Base-by-base conservation (phyloP, 1,140 invertebrate species). In the Sesamia nonagrioides region DNA sequence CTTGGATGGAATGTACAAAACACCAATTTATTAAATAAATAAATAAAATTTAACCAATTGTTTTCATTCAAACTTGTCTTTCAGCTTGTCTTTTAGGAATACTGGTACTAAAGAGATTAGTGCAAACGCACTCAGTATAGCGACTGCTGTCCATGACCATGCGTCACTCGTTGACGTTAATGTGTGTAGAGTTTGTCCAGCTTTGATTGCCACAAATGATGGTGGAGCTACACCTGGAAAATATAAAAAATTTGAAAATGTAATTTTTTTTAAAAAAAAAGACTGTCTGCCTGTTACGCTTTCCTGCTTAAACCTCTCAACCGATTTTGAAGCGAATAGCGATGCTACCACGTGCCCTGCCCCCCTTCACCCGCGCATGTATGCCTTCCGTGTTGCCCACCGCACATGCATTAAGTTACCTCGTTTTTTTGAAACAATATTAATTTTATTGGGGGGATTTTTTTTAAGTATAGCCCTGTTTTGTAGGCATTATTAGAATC, bases 181-280 rank as follows among this genome's bases (percentile, higher is more conserved):
- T 79, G 98, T 97, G 82, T 99, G 98, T 18, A 99, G 95, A 0
- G 99, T 99, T 88, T 98, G 98, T 18, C 99, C 99, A 52, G 99
- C 98, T 95, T 99, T 98, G 85, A 99, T 99, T 0, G 98, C 98
- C 1, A 99, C 97, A 93, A 99, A 98, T 5, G 99, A 99, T 42
- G 99, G 99, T 61, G 99, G 99, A 3, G 98, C 99, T 3, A 99
- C 99, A 86, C 99, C 98, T 97, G 96, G 84, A 96, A 97, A 77
- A 45, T 27, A 50, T n/a, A 48, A 11, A 50, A 75, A 48, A 69
- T 13, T 15, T 37, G 11, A 27, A 69, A n/a, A n/a, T n/a, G n/a
- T n/a, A n/a, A n/a, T n/a, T n/a, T n/a, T n/a, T n/a, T n/a, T n/a
- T n/a, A n/a, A n/a, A n/a, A n/a, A n/a, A n/a, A n/a, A n/a, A n/a